Base-by-base conservation (phyloP, 2,113 vertebrate species). In the Cyanoderma ruficeps region DNA sequence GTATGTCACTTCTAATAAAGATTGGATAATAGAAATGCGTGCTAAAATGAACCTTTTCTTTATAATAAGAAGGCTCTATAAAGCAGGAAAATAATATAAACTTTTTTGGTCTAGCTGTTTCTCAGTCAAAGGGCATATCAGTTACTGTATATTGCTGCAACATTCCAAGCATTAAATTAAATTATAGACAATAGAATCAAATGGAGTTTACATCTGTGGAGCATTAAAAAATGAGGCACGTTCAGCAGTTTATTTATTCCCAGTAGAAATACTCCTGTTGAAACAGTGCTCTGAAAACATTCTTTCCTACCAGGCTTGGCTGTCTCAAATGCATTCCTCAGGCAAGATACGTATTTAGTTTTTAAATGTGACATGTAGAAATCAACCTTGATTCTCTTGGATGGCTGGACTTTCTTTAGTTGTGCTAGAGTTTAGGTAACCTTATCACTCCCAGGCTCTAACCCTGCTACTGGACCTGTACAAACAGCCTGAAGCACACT, bases 161-260 rank as follows among this genome's bases (percentile, higher is more conserved):
- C 78, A 94, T 95, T 96, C 87, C 89, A 86, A 90, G 79, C 89
- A 91, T 94, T 94, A 96, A 96, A 97, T 96, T 96, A 70, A 95
- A 97, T 97, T 97, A 96, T 8, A 75, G 71, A 87, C 90, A 96
- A 95, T 87, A 90, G 91, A 93, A 93, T 90, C 75, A 90, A 97
- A 72, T 80, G 56, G 15, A 78, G 57, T 94, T 95, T 96, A 69
- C 94, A 93, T 94, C 94, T 96, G 93, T 86, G 78, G 60, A 72
- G 10, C 60, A 94, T 96, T 93, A 94, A 92, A 94, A 94, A 89
- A 83, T 75, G 89, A 92, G 81, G 68, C 64, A 87, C 1, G 3
- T 93, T 88, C 79, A 83, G 84, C 70, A 67, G 81, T 92, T 78
- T 95, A 92, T 95, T 95, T 91, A 94, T 86, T 93, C 93, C 85